These are phyloP conservation scores for Yponomeuta evonymella DNA, from an alignment of 2,888 invertebrate genomes.

Conservation along the genomic window DNA sequence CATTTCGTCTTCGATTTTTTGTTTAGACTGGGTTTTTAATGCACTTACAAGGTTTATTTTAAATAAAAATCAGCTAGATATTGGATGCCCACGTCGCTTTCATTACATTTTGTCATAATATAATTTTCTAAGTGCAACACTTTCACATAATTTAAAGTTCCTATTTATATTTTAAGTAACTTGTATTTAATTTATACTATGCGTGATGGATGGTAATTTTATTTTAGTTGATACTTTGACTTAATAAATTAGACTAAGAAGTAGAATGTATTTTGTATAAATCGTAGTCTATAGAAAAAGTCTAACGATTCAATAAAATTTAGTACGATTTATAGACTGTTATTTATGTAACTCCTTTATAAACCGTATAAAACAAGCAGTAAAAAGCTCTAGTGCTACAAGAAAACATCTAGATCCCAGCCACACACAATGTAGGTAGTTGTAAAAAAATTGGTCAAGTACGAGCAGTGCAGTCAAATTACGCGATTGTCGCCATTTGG, in stretches of 20 bases:
- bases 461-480: too few species aligned
- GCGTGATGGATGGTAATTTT: background rate
- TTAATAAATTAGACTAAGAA: background rate
- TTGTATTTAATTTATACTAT: constrained; percentile 1
- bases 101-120: background rate
- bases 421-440: too few species aligned
- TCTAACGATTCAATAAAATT: background rate
- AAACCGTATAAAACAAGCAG: background rate
- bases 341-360: background rate
- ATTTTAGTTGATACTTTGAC: background rate
- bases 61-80: background rate
- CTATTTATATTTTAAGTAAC: background rate
- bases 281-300: background rate
- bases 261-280: background rate
- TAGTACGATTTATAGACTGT: background rate
- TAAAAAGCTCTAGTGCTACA: too few species aligned
- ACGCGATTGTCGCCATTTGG: too few species aligned
- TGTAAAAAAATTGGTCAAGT: too few species aligned
- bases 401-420: too few species aligned
- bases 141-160: background rate
- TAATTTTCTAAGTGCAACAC: background rate
- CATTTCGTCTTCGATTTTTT: too few species aligned
- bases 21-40: background rate
- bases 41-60: background rate
- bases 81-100: background rate